These are phyloP conservation scores for Lepidocyrtinus sp. DNA, from an alignment of 2,888 invertebrate species.

Conservation along the genomic window DNA sequence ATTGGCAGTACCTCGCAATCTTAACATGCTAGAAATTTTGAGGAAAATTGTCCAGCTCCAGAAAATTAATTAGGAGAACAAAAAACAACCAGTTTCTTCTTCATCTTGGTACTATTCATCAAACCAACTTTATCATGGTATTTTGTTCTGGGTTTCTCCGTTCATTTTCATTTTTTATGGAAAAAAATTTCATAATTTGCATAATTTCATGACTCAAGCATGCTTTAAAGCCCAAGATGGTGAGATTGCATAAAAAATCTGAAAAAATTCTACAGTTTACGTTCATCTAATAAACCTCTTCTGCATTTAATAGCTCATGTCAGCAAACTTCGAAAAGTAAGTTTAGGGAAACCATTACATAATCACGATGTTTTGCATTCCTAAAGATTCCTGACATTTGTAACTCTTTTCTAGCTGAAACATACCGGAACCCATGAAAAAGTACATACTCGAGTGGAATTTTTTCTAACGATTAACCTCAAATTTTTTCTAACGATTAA, in stretches of 20 bases:
- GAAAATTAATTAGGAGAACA: no score
- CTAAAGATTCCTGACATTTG: no score
- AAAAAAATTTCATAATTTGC: slow-evolving; percentile 15
- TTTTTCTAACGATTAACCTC: background rate
- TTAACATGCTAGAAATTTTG: background rate
- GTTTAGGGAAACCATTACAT: background rate
- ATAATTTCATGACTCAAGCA: slow-evolving; percentile 34
- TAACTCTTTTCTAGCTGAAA: background rate
- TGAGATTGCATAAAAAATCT: background rate
- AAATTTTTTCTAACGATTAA: background rate
- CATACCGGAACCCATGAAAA: background rate
- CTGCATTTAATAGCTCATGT: background rate
- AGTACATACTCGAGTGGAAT: background rate
- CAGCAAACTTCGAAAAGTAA: background rate
- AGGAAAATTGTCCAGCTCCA: background rate
- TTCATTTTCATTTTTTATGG: background rate
- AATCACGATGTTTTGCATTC: background rate
- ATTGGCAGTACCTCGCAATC: background rate
- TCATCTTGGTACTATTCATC: no score
- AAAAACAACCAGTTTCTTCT: background rate
- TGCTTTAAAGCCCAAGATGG: background rate
- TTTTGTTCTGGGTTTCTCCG: background rate
- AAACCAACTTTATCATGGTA: background rate
- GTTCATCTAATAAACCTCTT: background rate
- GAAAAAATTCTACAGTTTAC: background rate